Conservation (phyloP, 2,797 vertebrate genomes). For the Pantherophis alleghaniensis region DNA sequence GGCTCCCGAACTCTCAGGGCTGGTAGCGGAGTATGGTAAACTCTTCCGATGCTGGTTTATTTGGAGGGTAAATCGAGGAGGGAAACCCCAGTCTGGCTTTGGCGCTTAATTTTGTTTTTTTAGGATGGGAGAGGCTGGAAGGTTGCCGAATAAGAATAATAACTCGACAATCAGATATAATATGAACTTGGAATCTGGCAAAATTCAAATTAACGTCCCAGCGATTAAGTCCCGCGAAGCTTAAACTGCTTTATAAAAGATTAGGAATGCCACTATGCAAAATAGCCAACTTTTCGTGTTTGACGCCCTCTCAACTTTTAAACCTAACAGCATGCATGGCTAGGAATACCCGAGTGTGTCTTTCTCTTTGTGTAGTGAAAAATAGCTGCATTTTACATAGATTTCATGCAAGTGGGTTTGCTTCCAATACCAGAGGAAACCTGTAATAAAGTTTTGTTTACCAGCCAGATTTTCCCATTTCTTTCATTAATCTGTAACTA, state of each 20-base stretch:
- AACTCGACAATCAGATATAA: background rate
- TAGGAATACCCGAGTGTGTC: background rate
- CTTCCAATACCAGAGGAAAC: background rate
- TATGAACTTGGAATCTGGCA: background rate
- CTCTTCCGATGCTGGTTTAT: background rate
- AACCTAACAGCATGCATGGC: background rate
- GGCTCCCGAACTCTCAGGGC: too few species aligned
- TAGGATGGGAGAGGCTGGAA: background rate
- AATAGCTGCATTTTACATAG: background rate
- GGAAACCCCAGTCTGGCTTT: background rate
- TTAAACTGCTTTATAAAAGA: background rate
- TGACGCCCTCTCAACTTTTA: background rate
- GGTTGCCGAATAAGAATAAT: background rate
- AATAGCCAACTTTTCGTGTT: background rate
- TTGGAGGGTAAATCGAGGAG: background rate
- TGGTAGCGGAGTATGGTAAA: background rate
- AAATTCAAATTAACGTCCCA: background rate
- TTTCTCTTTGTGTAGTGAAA: background rate
- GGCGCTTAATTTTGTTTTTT: background rate
- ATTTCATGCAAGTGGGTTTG: background rate
- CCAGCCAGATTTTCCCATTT: background rate
- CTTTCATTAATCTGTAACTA: background rate
- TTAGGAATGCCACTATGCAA: background rate
- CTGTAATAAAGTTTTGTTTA: background rate
- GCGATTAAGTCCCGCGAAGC: background rate